phyloP scores from a whole-genome alignment of 2,888 invertebrate genomes.

The Leucoma salicis region DNA sequence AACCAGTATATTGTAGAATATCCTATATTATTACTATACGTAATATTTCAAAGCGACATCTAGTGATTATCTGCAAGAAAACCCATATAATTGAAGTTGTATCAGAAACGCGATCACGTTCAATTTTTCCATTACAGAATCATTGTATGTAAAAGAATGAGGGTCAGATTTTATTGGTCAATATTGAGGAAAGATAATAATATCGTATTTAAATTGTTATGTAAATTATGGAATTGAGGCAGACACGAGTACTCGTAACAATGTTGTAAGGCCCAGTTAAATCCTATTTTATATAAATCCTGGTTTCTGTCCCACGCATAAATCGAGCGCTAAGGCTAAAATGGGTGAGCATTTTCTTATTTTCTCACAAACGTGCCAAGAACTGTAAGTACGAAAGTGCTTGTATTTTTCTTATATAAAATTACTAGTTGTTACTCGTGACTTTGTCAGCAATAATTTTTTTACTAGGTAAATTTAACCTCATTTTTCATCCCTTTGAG shows the following conservation, averaged over 20 bases:
- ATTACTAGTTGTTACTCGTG: constrained; percentile 37
- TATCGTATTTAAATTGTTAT: constrained; percentile 47
- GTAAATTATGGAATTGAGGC: constrained; percentile 54
- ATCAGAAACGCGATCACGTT: constrained; percentile 26
- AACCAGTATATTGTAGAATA: no score
- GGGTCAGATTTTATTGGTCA: constrained; percentile 46
- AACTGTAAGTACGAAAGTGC: constrained; percentile 67
- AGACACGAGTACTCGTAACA: constrained; percentile 34
- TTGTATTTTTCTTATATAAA: constrained; percentile 44
- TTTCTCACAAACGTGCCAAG: constrained; percentile 76
- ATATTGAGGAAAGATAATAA: constrained; percentile 47
- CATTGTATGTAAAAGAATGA: constrained; percentile 42
- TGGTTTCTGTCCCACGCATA: constrained; percentile 78
- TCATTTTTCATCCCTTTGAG: no score
- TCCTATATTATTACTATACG: no score
- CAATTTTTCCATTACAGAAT: constrained; percentile 44
- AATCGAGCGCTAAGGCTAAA: constrained; percentile 73
- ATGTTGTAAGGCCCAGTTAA: constrained; percentile 56
- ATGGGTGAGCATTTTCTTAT: constrained; percentile 79
- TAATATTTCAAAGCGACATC: no score
- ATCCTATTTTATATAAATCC: constrained; percentile 77
- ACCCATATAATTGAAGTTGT: constrained; percentile 23
- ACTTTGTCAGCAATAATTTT: no score
- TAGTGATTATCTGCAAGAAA: no score
- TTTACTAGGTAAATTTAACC: no score